A percentile compares a stretch with the other conserved stretches of the same genome.
Conservation (phyloP, 2,797 vertebrate species). For the Hemitrygon akajei region DNA sequence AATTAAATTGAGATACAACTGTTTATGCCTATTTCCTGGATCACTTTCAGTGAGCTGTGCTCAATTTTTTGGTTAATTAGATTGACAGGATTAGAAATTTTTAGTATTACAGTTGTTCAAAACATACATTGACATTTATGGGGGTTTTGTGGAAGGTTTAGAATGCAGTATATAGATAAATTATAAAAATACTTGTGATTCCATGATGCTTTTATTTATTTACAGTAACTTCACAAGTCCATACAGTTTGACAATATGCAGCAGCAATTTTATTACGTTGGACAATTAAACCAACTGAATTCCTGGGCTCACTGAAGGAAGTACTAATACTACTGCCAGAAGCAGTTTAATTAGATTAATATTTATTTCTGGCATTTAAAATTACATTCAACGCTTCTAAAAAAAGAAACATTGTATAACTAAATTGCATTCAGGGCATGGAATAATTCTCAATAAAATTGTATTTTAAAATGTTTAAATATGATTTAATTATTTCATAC, state of each 20-base stretch:
- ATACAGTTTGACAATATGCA: background rate
- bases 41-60: background rate
- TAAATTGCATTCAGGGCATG: background rate
- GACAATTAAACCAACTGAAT: background rate
- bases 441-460: background rate
- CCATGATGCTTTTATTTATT: background rate
- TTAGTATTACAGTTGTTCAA: background rate
- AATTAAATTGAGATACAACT: background rate
- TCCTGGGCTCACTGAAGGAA: background rate
- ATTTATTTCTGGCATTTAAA: conserved; percentile 7
- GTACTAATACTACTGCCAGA: background rate
- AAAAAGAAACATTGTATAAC: background rate
- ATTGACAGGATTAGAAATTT: background rate
- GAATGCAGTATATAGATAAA: background rate
- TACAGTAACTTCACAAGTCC: background rate
- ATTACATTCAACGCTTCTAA: background rate
- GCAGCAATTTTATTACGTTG: background rate
- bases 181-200: background rate
- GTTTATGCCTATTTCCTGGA: background rate
- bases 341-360: background rate
- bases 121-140: background rate
- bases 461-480: background rate
- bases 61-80: background rate
- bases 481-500: background rate
- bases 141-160: background rate